Evolutionary conservation across 2,113 vertebrate species (phyloP).

Genomic region (Petrocephalus microphthalmus): DNA sequence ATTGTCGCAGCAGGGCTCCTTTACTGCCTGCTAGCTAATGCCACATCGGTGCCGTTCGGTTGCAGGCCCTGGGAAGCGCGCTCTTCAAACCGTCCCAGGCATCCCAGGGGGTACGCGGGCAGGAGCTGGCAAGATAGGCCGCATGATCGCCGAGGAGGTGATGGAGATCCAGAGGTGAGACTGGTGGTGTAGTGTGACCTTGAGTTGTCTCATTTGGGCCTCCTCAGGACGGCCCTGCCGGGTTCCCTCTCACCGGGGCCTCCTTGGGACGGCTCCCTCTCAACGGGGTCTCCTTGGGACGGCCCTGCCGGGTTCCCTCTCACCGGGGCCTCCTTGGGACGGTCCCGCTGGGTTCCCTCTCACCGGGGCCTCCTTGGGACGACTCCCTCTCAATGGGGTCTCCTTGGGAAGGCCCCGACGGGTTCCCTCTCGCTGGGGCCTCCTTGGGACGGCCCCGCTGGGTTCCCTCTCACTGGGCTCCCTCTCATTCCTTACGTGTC

Average conservation of each 20-base stretch:
- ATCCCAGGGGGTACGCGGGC: slow-evolving; percentile 93
- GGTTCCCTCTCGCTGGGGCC: background rate
- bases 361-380: too few relatives aligned
- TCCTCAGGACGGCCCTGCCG: background rate
- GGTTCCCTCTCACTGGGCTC: background rate
- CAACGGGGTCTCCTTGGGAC: background rate
- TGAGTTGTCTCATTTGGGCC: background rate
- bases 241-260: background rate
- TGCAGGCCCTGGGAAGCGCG: slow-evolving; percentile 79
- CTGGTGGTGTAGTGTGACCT: background rate
- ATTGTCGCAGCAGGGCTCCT: background rate
- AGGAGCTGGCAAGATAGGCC: slow-evolving; percentile 93
- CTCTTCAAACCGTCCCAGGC: slow-evolving; percentile 85
- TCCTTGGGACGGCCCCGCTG: background rate
- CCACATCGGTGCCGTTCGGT: background rate
- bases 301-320: background rate
- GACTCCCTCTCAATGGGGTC: background rate
- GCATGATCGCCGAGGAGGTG: slow-evolving; percentile 98
- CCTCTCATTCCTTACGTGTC: background rate
- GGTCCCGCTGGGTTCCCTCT: background rate
- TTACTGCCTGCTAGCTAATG: background rate
- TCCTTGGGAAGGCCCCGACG: too few relatives aligned
- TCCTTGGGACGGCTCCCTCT: background rate
- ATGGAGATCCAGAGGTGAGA: slow-evolving; percentile 97
- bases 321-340: background rate